A percentile compares a stretch with the other conserved stretches of the same genome.
phyloP scores from a whole-genome alignment of 2,888 invertebrate species.

The Stenolophus ochropezus region DNA sequence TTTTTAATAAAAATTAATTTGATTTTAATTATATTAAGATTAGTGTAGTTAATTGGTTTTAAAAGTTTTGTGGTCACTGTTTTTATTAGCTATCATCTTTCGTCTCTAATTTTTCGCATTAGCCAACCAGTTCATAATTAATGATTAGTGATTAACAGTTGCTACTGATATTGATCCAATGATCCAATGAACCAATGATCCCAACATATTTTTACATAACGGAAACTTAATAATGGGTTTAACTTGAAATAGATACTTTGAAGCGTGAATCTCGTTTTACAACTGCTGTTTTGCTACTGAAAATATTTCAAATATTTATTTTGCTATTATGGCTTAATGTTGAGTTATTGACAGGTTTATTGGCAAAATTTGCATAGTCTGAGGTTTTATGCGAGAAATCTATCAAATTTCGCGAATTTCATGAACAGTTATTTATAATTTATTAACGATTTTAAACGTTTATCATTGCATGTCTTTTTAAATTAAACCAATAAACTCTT shows the following conservation, averaged over 20 bases:
- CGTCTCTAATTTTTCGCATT: background rate
- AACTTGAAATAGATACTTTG: background rate
- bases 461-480: constrained; percentile 20
- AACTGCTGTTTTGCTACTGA: background rate
- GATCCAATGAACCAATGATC: too few species aligned
- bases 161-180: constrained; percentile 30
- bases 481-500: constrained; percentile 37
- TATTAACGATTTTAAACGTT: background rate
- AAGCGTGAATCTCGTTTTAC: background rate
- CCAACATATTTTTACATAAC: constrained; percentile 9
- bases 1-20: too few species aligned
- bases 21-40: too few species aligned
- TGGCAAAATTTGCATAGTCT: background rate
- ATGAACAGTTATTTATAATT: constrained; percentile 5
- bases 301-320: background rate
- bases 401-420: constrained; percentile 5
- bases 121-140: constrained; percentile 4
- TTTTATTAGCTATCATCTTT: background rate
- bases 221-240: constrained; percentile 13
- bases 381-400: background rate
- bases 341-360: constrained; percentile 19
- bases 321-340: background rate
- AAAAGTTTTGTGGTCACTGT: background rate
- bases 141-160: constrained; percentile 32
- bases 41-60: background rate